These are phyloP conservation scores for Intellagama lesueurii DNA, from an alignment of 2,797 vertebrate species.

Conservation along the genomic window DNA sequence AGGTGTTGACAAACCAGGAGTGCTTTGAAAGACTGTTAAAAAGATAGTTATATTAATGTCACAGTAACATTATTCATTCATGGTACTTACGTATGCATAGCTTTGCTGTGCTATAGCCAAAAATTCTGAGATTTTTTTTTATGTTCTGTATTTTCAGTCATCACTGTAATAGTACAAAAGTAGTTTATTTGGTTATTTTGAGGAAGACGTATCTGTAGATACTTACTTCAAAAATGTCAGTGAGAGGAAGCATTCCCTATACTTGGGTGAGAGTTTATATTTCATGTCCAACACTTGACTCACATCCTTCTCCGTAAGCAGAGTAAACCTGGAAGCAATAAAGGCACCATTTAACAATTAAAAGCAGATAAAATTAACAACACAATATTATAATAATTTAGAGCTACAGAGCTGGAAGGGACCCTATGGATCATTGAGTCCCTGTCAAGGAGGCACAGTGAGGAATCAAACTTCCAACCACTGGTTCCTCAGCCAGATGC, in stretches of 20 bases:
- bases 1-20: too few species aligned
- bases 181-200: not conserved
- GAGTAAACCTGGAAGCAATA: not conserved
- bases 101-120: not conserved
- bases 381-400: too few species aligned
- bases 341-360: not conserved
- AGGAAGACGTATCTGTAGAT: not conserved
- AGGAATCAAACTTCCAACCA: too few species aligned
- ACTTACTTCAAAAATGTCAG: not conserved
- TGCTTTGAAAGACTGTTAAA: not conserved
- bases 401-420: too few species aligned
- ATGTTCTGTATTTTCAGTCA: not conserved
- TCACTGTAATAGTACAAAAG: not conserved
- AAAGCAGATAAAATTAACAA: not conserved
- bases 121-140: not conserved
- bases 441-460: too few species aligned
- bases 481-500: too few species aligned
- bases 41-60: too few species aligned
- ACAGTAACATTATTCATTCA: not conserved
- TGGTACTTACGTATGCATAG: not conserved
- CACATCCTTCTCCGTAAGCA: not conserved
- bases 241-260: not conserved
- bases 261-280: not conserved
- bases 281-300: too few species aligned
- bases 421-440: too few species aligned